Percentiles rank a stretch among this genome's conserved stretches.
Conservation (phyloP, 2,888 invertebrate genomes). For the Amorpha juglandis region DNA sequence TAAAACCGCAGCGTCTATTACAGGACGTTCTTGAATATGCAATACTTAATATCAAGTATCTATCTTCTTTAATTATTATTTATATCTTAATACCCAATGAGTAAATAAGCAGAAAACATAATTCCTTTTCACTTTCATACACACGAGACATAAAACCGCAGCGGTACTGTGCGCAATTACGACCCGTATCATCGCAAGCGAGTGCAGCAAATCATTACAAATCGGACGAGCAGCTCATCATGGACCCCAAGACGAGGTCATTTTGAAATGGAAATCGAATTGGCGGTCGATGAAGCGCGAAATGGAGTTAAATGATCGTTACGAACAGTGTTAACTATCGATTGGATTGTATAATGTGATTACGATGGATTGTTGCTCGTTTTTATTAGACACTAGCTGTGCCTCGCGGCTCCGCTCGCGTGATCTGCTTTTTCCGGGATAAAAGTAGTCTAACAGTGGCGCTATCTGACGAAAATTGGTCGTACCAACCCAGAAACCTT, state of each 20-base stretch:
- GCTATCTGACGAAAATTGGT: too few species aligned
- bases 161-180: neutral
- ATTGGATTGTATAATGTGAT: neutral
- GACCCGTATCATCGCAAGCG: slow-evolving; percentile 10
- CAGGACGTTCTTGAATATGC: too few species aligned
- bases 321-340: neutral
- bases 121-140: neutral
- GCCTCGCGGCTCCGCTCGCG: too few species aligned
- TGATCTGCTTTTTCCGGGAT: too few species aligned
- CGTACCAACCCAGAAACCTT: too few species aligned
- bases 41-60: too few species aligned
- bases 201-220: slow-evolving; percentile 42
- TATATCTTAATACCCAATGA: too few species aligned
- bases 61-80: too few species aligned
- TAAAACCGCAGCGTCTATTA: too few species aligned
- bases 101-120: neutral
- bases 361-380: too few species aligned
- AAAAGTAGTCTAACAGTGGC: too few species aligned
- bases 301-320: slow-evolving; percentile 3
- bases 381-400: too few species aligned
- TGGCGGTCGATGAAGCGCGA: neutral
- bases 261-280: slow-evolving; percentile 7
- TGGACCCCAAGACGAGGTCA: slow-evolving; percentile 4
- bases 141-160: neutral
- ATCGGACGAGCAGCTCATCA: slow-evolving; percentile 32